Conservation (phyloP, 2,113 vertebrate species). For the Tricholaema leucomelas region DNA sequence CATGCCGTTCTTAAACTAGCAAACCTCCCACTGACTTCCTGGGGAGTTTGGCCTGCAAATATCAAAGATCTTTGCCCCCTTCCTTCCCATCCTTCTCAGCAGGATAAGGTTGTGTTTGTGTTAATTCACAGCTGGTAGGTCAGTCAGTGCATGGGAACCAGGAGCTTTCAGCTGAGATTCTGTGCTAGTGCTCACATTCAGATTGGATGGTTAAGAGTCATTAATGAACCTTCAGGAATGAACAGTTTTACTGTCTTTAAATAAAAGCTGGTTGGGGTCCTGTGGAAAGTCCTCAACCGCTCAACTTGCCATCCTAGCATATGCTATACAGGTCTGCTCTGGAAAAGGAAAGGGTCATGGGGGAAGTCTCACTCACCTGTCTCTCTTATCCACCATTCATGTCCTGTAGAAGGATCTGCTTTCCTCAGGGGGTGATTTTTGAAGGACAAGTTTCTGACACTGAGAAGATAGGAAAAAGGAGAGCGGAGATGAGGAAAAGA, state of each 20-base stretch:
- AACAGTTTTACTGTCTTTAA: neutral
- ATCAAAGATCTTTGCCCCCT: neutral
- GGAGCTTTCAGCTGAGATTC: neutral
- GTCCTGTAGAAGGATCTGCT: constrained; percentile 17
- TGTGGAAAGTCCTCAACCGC: neutral
- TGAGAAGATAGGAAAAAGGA: neutral
- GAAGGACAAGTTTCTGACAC: neutral
- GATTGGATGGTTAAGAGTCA: neutral
- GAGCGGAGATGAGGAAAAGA: neutral
- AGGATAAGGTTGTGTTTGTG: neutral
- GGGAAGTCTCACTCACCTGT: neutral
- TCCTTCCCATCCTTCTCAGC: neutral
- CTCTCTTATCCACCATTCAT: neutral
- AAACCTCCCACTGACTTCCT: neutral
- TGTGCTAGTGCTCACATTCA: neutral
- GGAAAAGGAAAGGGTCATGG: neutral
- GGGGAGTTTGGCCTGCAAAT: neutral
- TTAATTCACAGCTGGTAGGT: neutral
- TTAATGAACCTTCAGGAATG: neutral
- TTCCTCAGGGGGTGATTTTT: constrained; percentile 4
- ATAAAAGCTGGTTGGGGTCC: constrained; percentile 3
- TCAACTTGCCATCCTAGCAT: neutral
- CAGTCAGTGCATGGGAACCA: neutral
- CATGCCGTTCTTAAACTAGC: neutral
- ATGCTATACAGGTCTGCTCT: neutral